Evolutionary conservation across 2,113 vertebrate genomes (phyloP).

Genomic region (Brachirus orientalis): DNA sequence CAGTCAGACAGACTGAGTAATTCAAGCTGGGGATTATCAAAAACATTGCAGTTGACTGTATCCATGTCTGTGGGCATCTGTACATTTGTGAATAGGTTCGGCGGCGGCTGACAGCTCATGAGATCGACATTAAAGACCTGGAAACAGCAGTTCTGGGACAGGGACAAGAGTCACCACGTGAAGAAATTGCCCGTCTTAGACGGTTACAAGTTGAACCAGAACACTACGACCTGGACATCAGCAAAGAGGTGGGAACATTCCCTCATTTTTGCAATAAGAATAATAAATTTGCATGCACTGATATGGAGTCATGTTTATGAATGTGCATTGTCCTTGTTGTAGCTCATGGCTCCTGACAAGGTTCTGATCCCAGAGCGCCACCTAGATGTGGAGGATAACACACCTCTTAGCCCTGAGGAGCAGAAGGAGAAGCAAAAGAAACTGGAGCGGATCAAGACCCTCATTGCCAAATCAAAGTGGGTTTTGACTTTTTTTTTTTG

Average conservation of each 20-base stretch:
- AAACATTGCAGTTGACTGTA: neutral
- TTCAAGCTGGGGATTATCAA: neutral
- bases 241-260: constrained; percentile 82
- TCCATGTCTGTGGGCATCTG: neutral
- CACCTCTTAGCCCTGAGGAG: constrained; percentile 91
- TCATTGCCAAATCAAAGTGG: constrained; percentile 98
- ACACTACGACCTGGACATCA: constrained; percentile 85
- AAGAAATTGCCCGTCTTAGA: constrained; percentile 93
- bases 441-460: constrained; percentile 94
- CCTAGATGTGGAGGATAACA: constrained; percentile 85
- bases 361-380: constrained; percentile 91
- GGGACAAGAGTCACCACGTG: constrained; percentile 89
- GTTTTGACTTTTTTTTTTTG: too few relatives aligned
- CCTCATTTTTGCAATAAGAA: too few relatives aligned
- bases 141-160: constrained; percentile 88
- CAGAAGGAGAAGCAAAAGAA: constrained; percentile 95
- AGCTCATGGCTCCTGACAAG: constrained; percentile 90
- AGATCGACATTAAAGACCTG: constrained; percentile 95
- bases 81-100: constrained; percentile 81
- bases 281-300: neutral
- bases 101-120: constrained; percentile 91
- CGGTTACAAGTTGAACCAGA: constrained; percentile 88
- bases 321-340: constrained; percentile 4
- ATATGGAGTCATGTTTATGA: neutral
- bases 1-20: too few relatives aligned